These are phyloP conservation scores for Ursus arctos DNA, from an alignment of 2,113 vertebrate genomes.

Conservation along the genomic window DNA sequence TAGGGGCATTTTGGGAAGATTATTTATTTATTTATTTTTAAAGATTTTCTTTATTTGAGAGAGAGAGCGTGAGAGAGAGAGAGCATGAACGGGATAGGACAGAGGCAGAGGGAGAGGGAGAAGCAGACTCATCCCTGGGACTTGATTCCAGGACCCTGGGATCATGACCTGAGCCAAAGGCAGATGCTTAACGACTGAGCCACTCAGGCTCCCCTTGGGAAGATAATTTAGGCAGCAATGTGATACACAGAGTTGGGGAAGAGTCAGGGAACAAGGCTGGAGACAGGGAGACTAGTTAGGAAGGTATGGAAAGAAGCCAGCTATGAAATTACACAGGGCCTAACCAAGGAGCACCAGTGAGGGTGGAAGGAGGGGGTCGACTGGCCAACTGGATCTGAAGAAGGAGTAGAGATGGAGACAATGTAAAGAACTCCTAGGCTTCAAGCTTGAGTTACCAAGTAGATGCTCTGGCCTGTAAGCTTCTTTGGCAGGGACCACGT, in stretches of 20 bases:
- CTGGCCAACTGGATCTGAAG: not conserved
- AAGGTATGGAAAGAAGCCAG: not conserved
- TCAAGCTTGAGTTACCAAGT: not conserved
- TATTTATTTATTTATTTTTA: not conserved
- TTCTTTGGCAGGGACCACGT: not conserved
- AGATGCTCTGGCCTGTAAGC: not conserved
- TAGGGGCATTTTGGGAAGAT: not conserved
- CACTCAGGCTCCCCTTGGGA: not conserved
- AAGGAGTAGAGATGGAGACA: not conserved
- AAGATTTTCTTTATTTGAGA: no score
- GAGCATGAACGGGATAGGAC: not conserved
- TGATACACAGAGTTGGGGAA: not conserved
- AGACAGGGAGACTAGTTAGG: not conserved
- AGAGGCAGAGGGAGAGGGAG: not conserved
- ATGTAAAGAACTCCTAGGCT: not conserved
- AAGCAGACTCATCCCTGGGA: not conserved
- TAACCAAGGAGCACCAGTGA: accelerated
- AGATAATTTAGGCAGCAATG: not conserved
- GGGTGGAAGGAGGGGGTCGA: not conserved
- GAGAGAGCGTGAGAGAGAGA: no score
- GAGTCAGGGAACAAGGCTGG: not conserved
- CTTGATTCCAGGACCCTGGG: not conserved
- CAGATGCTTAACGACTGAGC: no score
- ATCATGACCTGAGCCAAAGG: no score
- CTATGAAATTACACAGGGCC: not conserved